phyloP scores from a whole-genome alignment of 2,113 vertebrate species.

The Shinisaurus crocodilurus region DNA sequence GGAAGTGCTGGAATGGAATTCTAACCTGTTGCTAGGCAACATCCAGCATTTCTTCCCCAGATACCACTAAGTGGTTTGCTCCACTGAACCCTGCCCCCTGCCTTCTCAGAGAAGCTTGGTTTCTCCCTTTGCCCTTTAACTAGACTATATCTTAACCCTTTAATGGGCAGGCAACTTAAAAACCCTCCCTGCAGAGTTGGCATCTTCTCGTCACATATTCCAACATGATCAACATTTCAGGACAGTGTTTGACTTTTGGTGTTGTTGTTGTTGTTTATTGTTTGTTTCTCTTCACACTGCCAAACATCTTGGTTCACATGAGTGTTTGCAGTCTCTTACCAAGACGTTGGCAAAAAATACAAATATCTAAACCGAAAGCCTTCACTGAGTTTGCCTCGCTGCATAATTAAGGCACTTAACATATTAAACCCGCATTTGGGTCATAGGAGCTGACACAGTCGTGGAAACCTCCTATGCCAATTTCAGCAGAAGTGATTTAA shows the following conservation, averaged over 20 bases:
- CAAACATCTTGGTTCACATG: neutral
- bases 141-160: too few relatives aligned
- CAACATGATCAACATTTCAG: neutral
- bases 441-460: constrained; percentile 18
- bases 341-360: constrained; percentile 34
- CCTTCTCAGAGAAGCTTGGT: too few relatives aligned
- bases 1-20: too few relatives aligned
- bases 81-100: too few relatives aligned
- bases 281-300: neutral
- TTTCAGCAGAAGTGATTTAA: constrained; percentile 26
- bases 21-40: too few relatives aligned
- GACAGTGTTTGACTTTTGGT: neutral
- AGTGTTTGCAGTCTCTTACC: constrained; percentile 32
- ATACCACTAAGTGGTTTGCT: too few relatives aligned
- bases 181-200: too few relatives aligned
- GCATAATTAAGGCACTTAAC: constrained; percentile 52
- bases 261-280: too few relatives aligned
- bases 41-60: too few relatives aligned
- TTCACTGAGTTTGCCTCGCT: constrained; percentile 3
- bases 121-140: too few relatives aligned
- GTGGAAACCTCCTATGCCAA: neutral
- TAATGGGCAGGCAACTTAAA: too few relatives aligned
- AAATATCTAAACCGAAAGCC: constrained; percentile 36
- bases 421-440: constrained; percentile 22
- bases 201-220: too few relatives aligned